Conservation (phyloP, 2,113 vertebrate genomes). For the Dipodomys ordii region DNA sequence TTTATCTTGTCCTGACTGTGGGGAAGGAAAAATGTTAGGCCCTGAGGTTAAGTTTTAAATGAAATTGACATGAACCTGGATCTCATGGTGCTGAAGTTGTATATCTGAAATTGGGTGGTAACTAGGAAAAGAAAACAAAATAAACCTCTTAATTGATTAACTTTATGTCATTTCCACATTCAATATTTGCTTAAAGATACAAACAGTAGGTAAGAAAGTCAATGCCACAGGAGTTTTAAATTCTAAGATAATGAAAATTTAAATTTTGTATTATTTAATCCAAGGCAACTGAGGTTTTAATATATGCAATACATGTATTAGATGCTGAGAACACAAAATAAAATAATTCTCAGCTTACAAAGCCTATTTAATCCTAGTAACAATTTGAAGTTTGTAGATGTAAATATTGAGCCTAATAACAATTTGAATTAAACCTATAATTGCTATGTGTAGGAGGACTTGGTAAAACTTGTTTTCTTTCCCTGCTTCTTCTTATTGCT, state of each 20-base stretch:
- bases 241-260: not conserved
- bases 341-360: slow-evolving; percentile 12
- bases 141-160: not conserved
- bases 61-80: not conserved
- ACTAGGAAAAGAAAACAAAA: not conserved
- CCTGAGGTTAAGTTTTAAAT: not conserved
- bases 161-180: not conserved
- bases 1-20: not conserved
- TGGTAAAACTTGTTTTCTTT: not conserved
- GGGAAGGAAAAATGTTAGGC: not conserved
- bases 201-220: not conserved
- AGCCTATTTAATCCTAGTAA: slow-evolving; percentile 3
- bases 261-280: slow-evolving; percentile 18
- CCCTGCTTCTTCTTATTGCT: not conserved
- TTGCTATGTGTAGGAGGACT: not conserved
- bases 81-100: not conserved
- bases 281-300: not conserved
- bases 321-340: slow-evolving; percentile 1
- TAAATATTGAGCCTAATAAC: not conserved
- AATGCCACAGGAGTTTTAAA: not conserved
- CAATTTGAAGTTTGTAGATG: slow-evolving; percentile 18
- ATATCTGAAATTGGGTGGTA: not conserved
- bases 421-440: slow-evolving; percentile 25
- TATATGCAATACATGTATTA: not conserved
- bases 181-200: not conserved